Evolutionary conservation across 1,140 invertebrate genomes (phyloP).

Genomic region (Drosophila pseudoananassae): DNA sequence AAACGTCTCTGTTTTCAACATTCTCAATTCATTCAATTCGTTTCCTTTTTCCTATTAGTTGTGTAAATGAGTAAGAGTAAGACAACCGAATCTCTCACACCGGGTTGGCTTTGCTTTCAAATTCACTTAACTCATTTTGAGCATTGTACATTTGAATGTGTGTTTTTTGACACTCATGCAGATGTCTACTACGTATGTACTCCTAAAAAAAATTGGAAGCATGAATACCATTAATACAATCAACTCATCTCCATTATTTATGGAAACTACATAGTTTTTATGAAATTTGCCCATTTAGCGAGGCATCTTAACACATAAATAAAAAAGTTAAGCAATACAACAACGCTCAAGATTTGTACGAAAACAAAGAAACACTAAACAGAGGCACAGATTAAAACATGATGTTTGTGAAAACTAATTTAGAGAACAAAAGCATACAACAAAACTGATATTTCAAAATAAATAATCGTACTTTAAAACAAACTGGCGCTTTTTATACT

Average conservation of each 20-base stretch:
- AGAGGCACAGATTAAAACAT: slow-evolving; percentile 36
- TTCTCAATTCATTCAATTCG: too few relatives aligned
- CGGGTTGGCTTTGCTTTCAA: too few relatives aligned
- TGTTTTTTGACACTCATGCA: too few relatives aligned
- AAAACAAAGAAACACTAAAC: slow-evolving; percentile 33
- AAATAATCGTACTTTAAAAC: slow-evolving; percentile 63
- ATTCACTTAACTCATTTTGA: too few relatives aligned
- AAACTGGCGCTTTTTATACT: neutral
- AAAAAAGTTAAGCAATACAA: slow-evolving; percentile 43
- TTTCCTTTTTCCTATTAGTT: too few relatives aligned
- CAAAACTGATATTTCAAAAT: slow-evolving; percentile 57
- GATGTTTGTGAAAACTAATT: slow-evolving; percentile 29
- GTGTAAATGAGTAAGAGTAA: too few relatives aligned
- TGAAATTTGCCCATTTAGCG: slow-evolving; percentile 25
- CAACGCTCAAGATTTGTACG: slow-evolving; percentile 58
- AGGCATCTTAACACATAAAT: slow-evolving; percentile 11
- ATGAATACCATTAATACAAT: slow-evolving; percentile 20
- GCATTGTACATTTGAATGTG: too few relatives aligned
- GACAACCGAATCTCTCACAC: too few relatives aligned
- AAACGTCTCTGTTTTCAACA: too few relatives aligned
- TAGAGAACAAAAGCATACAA: slow-evolving; percentile 31
- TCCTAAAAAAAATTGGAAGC: slow-evolving; percentile 5
- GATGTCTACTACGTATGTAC: too few relatives aligned
- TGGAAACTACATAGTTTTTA: slow-evolving; percentile 24
- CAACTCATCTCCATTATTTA: slow-evolving; percentile 30